A percentile compares a stretch with the other conserved stretches of the same genome.
Evolutionary conservation across 2,888 invertebrate genomes (phyloP).

Genomic region (Trissolcus brochymenae): DNA sequence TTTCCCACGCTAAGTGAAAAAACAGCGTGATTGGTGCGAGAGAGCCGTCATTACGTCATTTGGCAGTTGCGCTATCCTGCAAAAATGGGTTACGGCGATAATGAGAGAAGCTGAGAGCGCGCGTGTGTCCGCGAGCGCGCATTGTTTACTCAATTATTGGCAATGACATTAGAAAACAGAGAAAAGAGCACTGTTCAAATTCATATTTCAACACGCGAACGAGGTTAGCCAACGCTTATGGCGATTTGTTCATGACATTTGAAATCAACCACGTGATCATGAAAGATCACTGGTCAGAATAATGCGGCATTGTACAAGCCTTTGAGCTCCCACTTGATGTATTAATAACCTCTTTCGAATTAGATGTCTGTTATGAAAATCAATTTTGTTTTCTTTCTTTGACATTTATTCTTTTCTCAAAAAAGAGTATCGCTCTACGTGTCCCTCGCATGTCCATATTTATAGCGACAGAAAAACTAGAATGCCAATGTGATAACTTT

Average conservation of each 20-base stretch:
- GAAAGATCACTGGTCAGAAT: constrained; percentile 41
- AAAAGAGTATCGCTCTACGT: no score
- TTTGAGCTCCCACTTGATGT: constrained; percentile 5
- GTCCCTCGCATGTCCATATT: not conserved
- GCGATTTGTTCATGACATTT: constrained; percentile 54
- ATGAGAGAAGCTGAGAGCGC: constrained; percentile 2
- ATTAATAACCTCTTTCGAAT: constrained; percentile 34
- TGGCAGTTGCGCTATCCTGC: constrained; percentile 31
- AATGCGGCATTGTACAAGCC: constrained; percentile 1
- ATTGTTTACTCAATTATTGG: constrained; percentile 53
- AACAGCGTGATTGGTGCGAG: constrained; percentile 25
- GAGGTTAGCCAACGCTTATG: constrained; percentile 40
- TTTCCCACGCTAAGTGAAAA: constrained; percentile 46
- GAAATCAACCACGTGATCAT: constrained; percentile 43
- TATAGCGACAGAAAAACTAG: no score
- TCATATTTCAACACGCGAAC: constrained; percentile 42
- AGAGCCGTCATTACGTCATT: constrained; percentile 28
- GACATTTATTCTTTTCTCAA: no score
- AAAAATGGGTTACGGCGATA: constrained; percentile 44
- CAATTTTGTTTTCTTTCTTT: no score
- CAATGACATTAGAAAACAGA: constrained; percentile 53
- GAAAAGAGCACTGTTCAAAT: constrained; percentile 15
- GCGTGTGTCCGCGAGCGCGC: constrained; percentile 33
- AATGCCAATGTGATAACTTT: no score
- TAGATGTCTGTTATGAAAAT: constrained; percentile 12